Evolutionary conservation across 2,797 vertebrate genomes (phyloP), one percentile per base, ranked within the genome.

Genomic region (Manis javanica): DNA sequence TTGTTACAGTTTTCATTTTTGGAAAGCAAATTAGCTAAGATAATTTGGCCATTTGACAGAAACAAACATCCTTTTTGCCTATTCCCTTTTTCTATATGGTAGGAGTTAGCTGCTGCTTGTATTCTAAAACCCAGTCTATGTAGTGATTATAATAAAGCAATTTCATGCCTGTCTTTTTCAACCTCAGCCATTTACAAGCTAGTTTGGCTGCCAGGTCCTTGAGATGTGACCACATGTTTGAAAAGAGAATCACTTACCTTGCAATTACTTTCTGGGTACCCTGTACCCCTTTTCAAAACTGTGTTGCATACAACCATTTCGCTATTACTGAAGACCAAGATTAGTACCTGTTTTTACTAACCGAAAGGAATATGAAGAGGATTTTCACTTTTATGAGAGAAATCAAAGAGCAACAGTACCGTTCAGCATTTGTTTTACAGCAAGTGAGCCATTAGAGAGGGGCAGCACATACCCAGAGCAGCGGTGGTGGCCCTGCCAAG

Each of bases 21-120:
- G 12, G 68, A 64, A 87, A 78, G 82, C 71, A 95, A 89, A 77
- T 49, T 51, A 86, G 26, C 86, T 64, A 69, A 84, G 89, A 92
- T 77, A 93, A 86, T 87, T 66, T 92, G 82, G 31, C 85, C 88
- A 42, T 61, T 92, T 95, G 85, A 81, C 66, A 87, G 77, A 95
- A 89, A 51, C 49, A 91, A 77, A 57, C n/a, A 57, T 85, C 51
- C 69, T 42, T 92, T 46, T 96, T 90, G 72, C 66, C 39, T 7
- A 19, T 8, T 93, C 21, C 8, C 34, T 39, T 91, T 81, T 90
- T 93, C 78, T 75, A 3, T 26, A 68, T 26, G 63, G 57, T 85
- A 63, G 57, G 49, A 95, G 55, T 83, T 68, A 85, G 39, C 57
- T 93, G 49, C 46, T 34, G 15, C 64, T 75, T 77, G 37, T 95